Conservation (phyloP, 1,140 invertebrate species). For the Whitmania pigra region DNA sequence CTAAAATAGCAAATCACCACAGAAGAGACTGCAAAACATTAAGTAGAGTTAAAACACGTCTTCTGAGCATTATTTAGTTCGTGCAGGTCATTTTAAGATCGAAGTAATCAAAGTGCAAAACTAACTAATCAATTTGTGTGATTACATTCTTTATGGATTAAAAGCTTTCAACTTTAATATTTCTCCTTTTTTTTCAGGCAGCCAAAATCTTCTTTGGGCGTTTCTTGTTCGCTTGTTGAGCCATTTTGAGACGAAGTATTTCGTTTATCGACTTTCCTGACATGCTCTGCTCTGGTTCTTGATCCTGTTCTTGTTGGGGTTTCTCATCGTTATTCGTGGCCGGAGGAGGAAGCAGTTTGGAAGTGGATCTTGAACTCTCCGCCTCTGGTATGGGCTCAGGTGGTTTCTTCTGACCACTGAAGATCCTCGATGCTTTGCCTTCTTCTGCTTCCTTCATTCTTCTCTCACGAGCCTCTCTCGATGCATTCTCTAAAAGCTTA, state of each 20-base stretch:
- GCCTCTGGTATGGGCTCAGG: background rate
- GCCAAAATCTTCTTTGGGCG: constrained; percentile 16
- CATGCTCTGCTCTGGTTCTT: background rate
- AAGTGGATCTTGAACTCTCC: constrained; percentile 2
- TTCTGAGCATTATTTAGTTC: no score
- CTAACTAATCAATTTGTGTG: no score
- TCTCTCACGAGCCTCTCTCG: constrained; percentile 10
- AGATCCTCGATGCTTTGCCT: background rate
- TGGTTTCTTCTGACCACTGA: constrained; percentile 9
- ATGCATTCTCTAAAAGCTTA: constrained; percentile 13
- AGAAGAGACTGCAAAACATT: no score
- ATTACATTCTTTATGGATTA: no score
- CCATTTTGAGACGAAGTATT: constrained; percentile 14
- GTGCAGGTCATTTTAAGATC: no score
- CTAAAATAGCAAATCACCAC: no score
- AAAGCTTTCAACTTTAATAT: no score
- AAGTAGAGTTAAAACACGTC: no score
- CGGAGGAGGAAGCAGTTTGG: constrained; percentile 10
- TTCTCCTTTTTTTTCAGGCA: background rate
- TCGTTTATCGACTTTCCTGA: constrained; percentile 9
- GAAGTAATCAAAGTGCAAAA: no score
- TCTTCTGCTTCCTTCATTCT: constrained; percentile 12
- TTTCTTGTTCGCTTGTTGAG: constrained; percentile 17
- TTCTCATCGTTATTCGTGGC: background rate
- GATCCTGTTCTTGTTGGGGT: background rate